Evolutionary conservation across 2,113 vertebrate species (phyloP).

Genomic region (Calypte anna): DNA sequence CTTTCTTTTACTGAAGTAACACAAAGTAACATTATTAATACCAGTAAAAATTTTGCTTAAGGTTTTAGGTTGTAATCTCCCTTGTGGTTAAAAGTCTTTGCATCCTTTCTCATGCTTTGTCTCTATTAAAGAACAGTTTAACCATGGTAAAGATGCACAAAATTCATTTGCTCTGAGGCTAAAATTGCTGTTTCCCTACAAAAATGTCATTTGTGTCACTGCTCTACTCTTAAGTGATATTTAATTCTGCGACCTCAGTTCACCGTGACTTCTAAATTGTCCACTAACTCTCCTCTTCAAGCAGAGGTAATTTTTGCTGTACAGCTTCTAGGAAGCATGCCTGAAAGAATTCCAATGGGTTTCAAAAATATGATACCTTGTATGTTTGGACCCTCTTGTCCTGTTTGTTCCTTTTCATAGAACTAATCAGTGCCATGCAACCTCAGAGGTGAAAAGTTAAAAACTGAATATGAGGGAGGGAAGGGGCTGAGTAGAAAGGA

Average conservation of each 20-base stretch:
- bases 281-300: not conserved
- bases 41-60: not conserved
- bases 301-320: not conserved
- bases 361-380: not conserved
- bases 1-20: not conserved
- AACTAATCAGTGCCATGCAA: not conserved
- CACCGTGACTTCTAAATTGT: not conserved
- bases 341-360: not conserved
- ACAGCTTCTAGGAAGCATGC: not conserved
- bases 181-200: not conserved
- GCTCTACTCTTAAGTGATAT: not conserved
- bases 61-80: constrained; percentile 9
- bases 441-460: not conserved
- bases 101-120: not conserved
- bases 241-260: constrained; percentile 29
- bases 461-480: not conserved
- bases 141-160: not conserved
- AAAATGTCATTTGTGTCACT: constrained; percentile 25
- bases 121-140: constrained; percentile 9
- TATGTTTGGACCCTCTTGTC: not conserved
- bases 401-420: not conserved
- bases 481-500: not conserved
- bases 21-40: not conserved
- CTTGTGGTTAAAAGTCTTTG: constrained; percentile 5
- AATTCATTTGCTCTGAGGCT: not conserved